phyloP scores from a whole-genome alignment of 2,888 invertebrate genomes.

The Eucera pruinosa region DNA sequence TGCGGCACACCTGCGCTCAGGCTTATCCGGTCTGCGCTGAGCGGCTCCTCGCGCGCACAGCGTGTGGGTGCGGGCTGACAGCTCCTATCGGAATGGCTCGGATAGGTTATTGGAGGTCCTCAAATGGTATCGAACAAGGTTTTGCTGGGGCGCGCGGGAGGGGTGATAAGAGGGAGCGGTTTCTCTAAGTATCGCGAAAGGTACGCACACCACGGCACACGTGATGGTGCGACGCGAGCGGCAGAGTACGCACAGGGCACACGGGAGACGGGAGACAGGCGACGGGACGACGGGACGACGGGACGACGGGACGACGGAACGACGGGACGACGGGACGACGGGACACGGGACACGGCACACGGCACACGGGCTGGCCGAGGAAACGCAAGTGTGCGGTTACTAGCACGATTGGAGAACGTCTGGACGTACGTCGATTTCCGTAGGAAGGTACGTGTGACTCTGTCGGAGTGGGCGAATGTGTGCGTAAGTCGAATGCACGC shows the following conservation, averaged over 20 bases:
- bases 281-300: conserved; percentile 32
- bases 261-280: no score
- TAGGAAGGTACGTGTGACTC: conserved; percentile 17
- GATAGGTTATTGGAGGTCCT: conserved; percentile 81
- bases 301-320: conserved; percentile 20
- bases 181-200: conserved; percentile 68
- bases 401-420: conserved; percentile 33
- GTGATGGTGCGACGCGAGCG: conserved; percentile 22
- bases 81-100: conserved; percentile 77
- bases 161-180: conserved; percentile 72
- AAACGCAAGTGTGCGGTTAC: conserved; percentile 32
- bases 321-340: conserved; percentile 32
- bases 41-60: conserved; percentile 56
- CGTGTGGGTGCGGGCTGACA: conserved; percentile 79
- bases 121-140: conserved; percentile 81
- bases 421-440: conserved; percentile 22
- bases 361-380: no score
- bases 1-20: conserved; percentile 70
- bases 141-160: conserved; percentile 65
- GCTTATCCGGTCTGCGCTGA: conserved; percentile 59
- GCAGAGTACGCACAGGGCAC: no score
- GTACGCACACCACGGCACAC: conserved; percentile 29
- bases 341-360: conserved; percentile 22
- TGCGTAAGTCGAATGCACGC: conserved; percentile 60
- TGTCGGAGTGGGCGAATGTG: conserved; percentile 16